These are phyloP conservation scores for Spea multiplicata DNA, from an alignment of 2,113 vertebrate species.

Conservation along the genomic window DNA sequence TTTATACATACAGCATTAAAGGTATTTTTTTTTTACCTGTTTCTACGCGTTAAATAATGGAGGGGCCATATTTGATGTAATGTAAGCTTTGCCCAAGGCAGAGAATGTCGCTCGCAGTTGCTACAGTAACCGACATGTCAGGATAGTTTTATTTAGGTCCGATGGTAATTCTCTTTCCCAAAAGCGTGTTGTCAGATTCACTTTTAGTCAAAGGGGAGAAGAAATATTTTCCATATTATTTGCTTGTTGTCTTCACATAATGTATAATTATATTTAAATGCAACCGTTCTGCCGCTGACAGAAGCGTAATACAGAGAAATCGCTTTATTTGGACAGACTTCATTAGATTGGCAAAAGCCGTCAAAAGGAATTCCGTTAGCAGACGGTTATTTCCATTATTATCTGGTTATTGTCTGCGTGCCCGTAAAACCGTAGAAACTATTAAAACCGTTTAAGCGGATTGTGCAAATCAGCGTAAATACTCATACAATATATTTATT, in stretches of 20 bases:
- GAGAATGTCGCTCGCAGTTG: slow-evolving; percentile 60
- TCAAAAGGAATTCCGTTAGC: neutral
- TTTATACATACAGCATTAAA: neutral
- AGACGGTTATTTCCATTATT: neutral
- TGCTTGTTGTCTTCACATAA: slow-evolving; percentile 12
- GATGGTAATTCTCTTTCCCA: slow-evolving; percentile 74
- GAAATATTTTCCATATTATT: slow-evolving; percentile 34
- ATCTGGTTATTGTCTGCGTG: neutral
- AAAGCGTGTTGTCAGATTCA: slow-evolving; percentile 64
- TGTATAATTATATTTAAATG: neutral
- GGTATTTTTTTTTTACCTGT: neutral
- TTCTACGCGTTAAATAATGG: neutral
- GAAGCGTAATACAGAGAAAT: neutral
- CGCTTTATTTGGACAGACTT: neutral
- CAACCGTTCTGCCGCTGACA: neutral
- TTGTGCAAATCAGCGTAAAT: too few species aligned
- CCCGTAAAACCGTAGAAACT: neutral
- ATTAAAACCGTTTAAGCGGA: neutral
- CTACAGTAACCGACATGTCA: slow-evolving; percentile 74
- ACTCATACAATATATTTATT: too few species aligned
- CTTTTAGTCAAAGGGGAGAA: slow-evolving; percentile 52
- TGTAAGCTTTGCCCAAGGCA: slow-evolving; percentile 35
- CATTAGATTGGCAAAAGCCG: neutral
- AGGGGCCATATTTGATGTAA: neutral
- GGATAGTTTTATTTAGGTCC: slow-evolving; percentile 63